Percentiles rank a stretch among this genome's conserved stretches.
These are phyloP conservation scores for Anarsia innoxiella DNA, from an alignment of 2,888 invertebrate species.

Conservation along the genomic window DNA sequence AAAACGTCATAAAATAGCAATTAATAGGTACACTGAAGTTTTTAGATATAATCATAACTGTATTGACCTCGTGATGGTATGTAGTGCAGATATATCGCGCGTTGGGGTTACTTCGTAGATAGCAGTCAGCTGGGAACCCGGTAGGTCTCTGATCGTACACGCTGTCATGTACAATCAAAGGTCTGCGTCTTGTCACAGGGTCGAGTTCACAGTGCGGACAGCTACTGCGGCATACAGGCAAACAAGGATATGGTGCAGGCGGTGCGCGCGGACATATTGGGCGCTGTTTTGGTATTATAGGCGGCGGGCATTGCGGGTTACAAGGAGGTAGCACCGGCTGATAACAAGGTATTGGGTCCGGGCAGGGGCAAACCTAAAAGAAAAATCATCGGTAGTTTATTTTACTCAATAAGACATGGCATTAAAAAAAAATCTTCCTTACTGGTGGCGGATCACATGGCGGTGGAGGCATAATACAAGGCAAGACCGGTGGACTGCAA, in stretches of 20 bases:
- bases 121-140: constrained; percentile 42
- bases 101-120: constrained; percentile 36
- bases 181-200: constrained; percentile 74
- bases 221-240: constrained; percentile 61
- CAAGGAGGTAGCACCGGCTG: constrained; percentile 61
- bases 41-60: too few species aligned
- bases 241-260: constrained; percentile 60
- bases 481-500: constrained; percentile 57
- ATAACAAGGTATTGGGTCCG: constrained; percentile 55
- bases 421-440: constrained; percentile 15
- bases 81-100: constrained; percentile 49
- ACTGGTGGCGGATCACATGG: constrained; percentile 64
- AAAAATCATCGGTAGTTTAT: too few species aligned
- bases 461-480: constrained; percentile 61
- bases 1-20: too few species aligned
- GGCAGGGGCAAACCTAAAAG: constrained; percentile 52
- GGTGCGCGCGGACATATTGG: constrained; percentile 64
- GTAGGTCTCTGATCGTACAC: constrained; percentile 52
- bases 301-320: constrained; percentile 71
- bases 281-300: constrained; percentile 63
- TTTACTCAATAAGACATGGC: not conserved
- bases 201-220: constrained; percentile 61
- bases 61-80: constrained; percentile 33
- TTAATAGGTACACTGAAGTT: too few species aligned
- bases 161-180: constrained; percentile 74